phyloP scores from a whole-genome alignment of 2,888 invertebrate species.

The Eupelmus urozonus region DNA sequence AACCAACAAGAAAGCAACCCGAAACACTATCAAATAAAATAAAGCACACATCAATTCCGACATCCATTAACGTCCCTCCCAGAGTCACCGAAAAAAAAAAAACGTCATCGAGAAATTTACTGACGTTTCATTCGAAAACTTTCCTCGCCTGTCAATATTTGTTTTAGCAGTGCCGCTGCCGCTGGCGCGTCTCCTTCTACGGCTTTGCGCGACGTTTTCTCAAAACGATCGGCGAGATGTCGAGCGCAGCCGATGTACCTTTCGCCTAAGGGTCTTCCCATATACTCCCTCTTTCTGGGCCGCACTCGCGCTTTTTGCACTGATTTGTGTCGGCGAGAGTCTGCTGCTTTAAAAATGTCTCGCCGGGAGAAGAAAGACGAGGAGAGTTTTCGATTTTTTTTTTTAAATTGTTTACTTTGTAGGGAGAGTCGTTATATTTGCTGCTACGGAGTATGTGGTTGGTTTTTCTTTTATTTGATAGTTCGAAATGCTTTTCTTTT shows the following conservation, averaged over 20 bases:
- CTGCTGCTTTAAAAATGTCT: background rate
- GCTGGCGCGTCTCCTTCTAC: background rate
- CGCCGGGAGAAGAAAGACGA: background rate
- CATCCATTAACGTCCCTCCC: too few species aligned
- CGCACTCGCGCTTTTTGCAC: too few species aligned
- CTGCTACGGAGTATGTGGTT: background rate
- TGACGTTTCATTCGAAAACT: conserved; percentile 19
- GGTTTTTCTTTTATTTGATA: background rate
- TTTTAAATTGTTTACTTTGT: conserved; percentile 8
- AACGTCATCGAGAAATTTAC: conserved; percentile 3
- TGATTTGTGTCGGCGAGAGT: background rate
- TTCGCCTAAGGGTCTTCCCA: background rate
- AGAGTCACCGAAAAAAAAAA: background rate
- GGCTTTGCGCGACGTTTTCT: conserved; percentile 4
- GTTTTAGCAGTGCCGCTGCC: conserved; percentile 16
- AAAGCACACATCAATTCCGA: too few species aligned
- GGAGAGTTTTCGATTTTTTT: conserved; percentile 5
- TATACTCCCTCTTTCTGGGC: too few species aligned
- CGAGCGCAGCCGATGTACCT: conserved; percentile 29
- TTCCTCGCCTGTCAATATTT: conserved; percentile 31
- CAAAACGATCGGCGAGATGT: conserved; percentile 25
- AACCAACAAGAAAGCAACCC: too few species aligned
- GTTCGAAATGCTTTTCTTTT: too few species aligned
- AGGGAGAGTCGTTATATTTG: background rate
- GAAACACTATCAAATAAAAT: too few species aligned